phyloP scores from a whole-genome alignment of 2,888 invertebrate genomes.

The Colletes collaris region DNA sequence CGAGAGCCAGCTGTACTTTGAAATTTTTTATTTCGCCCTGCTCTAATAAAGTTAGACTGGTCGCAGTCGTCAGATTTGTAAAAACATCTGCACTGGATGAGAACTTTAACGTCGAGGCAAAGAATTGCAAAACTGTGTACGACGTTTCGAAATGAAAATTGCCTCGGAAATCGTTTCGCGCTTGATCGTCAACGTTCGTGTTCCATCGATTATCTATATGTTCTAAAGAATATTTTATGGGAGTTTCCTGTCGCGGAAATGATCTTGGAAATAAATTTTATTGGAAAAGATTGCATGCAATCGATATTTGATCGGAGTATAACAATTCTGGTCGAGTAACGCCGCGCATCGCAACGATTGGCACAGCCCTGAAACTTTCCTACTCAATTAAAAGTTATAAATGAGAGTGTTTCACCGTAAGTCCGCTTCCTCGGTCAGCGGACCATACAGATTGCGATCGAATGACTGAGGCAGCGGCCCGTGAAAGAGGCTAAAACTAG shows the following conservation, averaged over 20 bases:
- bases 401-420: slow-evolving; percentile 72
- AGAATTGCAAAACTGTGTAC: too few relatives aligned
- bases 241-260: neutral
- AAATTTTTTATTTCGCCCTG: too few relatives aligned
- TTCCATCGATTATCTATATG: too few relatives aligned
- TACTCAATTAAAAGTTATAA: slow-evolving; percentile 80
- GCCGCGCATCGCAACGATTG: slow-evolving; percentile 64
- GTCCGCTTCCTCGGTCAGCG: slow-evolving; percentile 51
- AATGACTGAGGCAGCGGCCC: slow-evolving; percentile 40
- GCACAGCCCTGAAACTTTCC: slow-evolving; percentile 73
- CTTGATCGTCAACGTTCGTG: too few relatives aligned
- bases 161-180: too few relatives aligned
- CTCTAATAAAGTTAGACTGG: too few relatives aligned
- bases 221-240: neutral
- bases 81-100: too few relatives aligned
- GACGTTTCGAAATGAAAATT: too few relatives aligned
- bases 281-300: too few relatives aligned
- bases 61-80: too few relatives aligned
- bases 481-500: slow-evolving; percentile 47
- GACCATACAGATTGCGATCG: slow-evolving; percentile 44
- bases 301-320: slow-evolving; percentile 48
- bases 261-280: neutral
- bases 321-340: slow-evolving; percentile 37
- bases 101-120: too few relatives aligned
- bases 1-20: too few relatives aligned